Base-by-base conservation (phyloP, 2,797 vertebrate genomes). In the Acanthurus lineatus region DNA sequence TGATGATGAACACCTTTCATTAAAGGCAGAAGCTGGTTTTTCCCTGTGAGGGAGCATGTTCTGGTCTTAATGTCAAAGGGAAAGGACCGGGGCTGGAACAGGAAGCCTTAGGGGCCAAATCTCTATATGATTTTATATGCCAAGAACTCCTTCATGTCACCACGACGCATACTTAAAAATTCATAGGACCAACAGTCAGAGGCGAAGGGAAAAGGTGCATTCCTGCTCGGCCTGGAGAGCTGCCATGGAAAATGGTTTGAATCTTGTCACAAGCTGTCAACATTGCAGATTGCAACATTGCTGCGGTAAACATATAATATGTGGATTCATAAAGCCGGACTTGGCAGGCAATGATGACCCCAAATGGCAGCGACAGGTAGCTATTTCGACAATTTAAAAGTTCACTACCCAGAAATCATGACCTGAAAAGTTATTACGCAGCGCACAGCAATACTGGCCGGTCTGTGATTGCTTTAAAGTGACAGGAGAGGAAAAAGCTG, bases 1-100 rank as follows among this genome's bases (percentile, higher is more conserved):
- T 91, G 89, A 92, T 91, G 94, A 94, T 92, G 90, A 94, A 93
- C 92, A 93, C 86, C 86, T 94, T 94, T 93, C 92, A 93, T 94
- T 93, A 90, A 91, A 93, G 78, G 73, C 68, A 86, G 76, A 83
- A 86, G 75, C 71, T 63, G 58, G 78, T 79, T 54, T 90, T 84
- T 82, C 63, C 74, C 80, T 88, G 61, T 57, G 77, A 75, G 77
- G 75, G 68, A 72, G 57, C 73, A 63, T 67, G 76, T 63, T 84
- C 42, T 6, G 25, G 69, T 74, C 80, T 83, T 81, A 85, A 90
- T 86, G 88, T 88, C 88, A 90, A 84, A 81, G 53, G 68, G 69
- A 65, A 49, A 69, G 65, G 60, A 70, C 35, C 38, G 22, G 49
- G 74, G 49, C 48, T 57, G 64, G 49, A 81, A 73, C 58, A 59